Conservation (phyloP, 1,140 invertebrate genomes). For the Drosophila kohkoa region DNA sequence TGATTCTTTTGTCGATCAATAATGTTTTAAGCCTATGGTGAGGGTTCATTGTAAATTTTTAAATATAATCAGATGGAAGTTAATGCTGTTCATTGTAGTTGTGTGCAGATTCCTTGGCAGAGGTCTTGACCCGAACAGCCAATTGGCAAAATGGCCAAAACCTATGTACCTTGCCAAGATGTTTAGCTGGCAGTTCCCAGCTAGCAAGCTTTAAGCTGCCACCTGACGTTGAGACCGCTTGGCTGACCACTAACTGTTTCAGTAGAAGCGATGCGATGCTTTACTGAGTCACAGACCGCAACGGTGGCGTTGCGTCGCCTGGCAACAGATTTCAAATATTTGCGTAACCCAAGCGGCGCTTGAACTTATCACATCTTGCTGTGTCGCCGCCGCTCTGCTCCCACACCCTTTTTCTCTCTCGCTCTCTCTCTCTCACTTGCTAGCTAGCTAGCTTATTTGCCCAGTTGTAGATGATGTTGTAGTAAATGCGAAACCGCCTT, state of each 20-base stretch:
- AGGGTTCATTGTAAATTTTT: background rate
- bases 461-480: conserved; percentile 30
- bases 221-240: conserved; percentile 27
- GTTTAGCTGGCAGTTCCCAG: background rate
- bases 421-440: background rate
- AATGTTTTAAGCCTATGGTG: background rate
- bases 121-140: conserved; percentile 3
- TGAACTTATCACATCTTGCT: conserved; percentile 37
- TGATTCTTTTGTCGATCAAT: background rate
- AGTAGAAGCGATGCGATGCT: conserved; percentile 6
- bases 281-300: conserved; percentile 49
- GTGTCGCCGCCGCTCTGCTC: background rate
- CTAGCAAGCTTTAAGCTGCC: conserved; percentile 6
- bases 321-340: conserved; percentile 72
- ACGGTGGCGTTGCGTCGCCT: conserved; percentile 36
- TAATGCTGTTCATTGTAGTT: background rate
- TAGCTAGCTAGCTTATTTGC: conserved; percentile 60
- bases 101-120: background rate
- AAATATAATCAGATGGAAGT: background rate
- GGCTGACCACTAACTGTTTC: conserved; percentile 34
- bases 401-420: conserved; percentile 1
- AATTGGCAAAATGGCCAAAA: conserved; percentile 37
- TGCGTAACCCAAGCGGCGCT: conserved; percentile 60
- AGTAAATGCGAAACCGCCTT: conserved; percentile 56
- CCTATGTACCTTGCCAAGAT: conserved; percentile 29